Percentiles rank a stretch among this genome's conserved stretches.
phyloP scores from a whole-genome alignment of 92 coral and sea anemone species.

The Meandrina meandrites region DNA sequence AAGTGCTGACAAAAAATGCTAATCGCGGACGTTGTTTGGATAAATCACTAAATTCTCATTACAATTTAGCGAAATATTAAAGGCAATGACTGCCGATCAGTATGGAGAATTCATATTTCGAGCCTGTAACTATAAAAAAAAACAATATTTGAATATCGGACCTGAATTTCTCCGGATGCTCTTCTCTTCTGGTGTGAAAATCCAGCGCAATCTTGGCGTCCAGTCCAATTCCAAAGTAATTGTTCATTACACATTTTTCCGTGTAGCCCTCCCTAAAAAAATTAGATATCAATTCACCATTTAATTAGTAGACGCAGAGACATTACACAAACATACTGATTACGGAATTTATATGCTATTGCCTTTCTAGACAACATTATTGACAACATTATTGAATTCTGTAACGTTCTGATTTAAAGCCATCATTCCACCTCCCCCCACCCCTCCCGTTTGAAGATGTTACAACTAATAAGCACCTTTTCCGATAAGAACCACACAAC shows the following conservation, averaged over 20 bases:
- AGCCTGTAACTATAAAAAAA: not conserved
- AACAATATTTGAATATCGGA: not conserved
- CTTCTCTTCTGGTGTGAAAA: conserved; percentile 92
- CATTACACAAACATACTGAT: too few species aligned
- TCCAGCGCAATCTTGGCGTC: conserved; percentile 95
- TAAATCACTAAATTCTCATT: not conserved
- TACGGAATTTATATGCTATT: not conserved
- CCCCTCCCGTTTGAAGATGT: too few species aligned
- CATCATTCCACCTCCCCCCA: too few species aligned
- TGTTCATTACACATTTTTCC: conserved; percentile 94
- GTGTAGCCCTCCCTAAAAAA: conserved; percentile 81
- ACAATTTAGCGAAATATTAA: not conserved
- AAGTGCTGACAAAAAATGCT: too few species aligned
- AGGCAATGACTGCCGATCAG: not conserved
- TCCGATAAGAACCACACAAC: too few species aligned
- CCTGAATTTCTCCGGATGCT: conserved; percentile 97
- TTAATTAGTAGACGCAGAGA: not conserved
- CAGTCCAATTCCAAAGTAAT: conserved; percentile 94
- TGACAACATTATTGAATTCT: too few species aligned
- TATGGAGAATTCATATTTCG: not conserved
- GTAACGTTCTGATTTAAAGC: too few species aligned
- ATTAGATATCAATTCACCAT: not conserved
- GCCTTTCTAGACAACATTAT: too few species aligned
- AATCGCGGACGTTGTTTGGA: not conserved
- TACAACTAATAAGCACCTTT: too few species aligned